Evolutionary conservation across 2,888 invertebrate genomes (phyloP).

Genomic region (Amphiduros pacificus): DNA sequence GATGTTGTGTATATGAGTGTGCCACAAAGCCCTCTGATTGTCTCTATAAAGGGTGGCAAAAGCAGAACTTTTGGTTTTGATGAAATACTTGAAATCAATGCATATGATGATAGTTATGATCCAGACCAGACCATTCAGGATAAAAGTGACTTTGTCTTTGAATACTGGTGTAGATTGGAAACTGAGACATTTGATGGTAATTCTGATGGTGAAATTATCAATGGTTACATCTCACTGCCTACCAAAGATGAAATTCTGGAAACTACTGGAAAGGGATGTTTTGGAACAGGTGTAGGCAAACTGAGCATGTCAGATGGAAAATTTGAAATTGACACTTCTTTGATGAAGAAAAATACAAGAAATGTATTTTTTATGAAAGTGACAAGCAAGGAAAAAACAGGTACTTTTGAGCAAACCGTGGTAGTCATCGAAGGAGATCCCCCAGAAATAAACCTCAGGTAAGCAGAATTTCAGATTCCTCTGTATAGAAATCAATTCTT

Average conservation of each 20-base stretch:
- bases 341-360: background rate
- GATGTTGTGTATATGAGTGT: background rate
- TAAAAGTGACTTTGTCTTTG: background rate
- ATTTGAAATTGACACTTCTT: background rate
- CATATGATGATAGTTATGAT: background rate
- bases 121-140: background rate
- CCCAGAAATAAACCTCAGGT: background rate
- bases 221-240: too few species aligned
- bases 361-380: background rate
- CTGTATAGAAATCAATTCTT: too few species aligned
- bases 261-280: background rate
- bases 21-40: background rate
- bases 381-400: background rate
- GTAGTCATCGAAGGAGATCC: conserved; percentile 4
- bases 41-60: background rate
- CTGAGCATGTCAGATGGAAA: background rate
- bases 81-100: background rate
- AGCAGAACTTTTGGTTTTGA: background rate
- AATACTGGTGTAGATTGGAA: background rate
- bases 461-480: too few species aligned
- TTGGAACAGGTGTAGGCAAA: background rate
- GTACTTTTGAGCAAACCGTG: background rate
- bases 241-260: background rate
- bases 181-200: background rate
- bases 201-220: background rate